phyloP scores from a whole-genome alignment of 2,888 invertebrate genomes.

The Hanleya hanleyi region DNA sequence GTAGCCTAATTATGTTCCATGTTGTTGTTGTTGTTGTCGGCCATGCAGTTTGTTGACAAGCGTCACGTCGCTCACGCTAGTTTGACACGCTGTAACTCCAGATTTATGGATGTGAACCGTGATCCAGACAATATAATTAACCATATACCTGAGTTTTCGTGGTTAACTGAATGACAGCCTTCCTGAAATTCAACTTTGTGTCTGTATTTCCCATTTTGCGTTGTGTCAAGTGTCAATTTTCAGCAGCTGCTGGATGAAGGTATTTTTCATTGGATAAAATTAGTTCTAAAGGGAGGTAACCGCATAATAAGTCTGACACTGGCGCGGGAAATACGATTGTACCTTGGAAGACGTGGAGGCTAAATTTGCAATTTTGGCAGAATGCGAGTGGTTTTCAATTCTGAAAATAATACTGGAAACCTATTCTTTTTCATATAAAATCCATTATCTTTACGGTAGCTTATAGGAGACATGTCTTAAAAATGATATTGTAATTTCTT shows the following conservation, averaged over 20 bases:
- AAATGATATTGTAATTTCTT: no score
- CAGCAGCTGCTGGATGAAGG: not conserved
- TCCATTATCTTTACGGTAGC: no score
- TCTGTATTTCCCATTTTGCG: conserved; percentile 95
- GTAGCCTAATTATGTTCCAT: not conserved
- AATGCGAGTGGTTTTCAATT: no score
- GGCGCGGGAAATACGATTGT: no score
- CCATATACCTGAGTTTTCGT: conserved; percentile 94
- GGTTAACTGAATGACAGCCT: conserved; percentile 97
- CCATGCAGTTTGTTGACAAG: not conserved
- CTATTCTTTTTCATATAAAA: no score
- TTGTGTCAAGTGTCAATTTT: not conserved
- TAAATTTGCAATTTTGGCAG: no score
- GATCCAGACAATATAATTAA: not conserved
- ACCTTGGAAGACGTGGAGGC: no score
- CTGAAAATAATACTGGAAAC: no score
- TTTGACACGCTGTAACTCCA: not conserved
- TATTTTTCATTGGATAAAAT: no score
- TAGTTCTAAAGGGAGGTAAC: no score
- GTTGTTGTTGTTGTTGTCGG: not conserved
- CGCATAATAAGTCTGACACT: no score
- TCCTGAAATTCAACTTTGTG: conserved; percentile 97
- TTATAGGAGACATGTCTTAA: no score
- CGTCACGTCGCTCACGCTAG: not conserved
- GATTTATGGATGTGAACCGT: not conserved